phyloP scores from a whole-genome alignment of 2,888 invertebrate species.

The Ennomos fuscantarius region DNA sequence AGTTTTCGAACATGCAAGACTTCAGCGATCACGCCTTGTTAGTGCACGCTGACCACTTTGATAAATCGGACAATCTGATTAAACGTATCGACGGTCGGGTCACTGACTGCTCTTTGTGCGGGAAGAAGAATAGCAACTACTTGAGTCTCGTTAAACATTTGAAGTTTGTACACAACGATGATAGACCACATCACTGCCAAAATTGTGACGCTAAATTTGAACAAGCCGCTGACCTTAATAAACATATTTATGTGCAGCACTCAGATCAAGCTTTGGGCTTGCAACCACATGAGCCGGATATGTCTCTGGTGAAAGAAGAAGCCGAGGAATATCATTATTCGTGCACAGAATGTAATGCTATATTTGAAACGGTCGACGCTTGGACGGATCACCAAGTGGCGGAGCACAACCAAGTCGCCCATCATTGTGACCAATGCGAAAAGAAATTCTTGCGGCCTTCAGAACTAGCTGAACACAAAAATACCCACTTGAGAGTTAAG shows the following conservation, averaged over 20 bases:
- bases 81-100: conserved; percentile 78
- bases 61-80: conserved; percentile 68
- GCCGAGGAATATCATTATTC: conserved; percentile 84
- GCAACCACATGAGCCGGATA: conserved; percentile 63
- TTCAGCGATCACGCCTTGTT: conserved; percentile 80
- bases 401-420: conserved; percentile 81
- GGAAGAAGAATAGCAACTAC: conserved; percentile 83
- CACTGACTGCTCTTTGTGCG: conserved; percentile 83
- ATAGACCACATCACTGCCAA: conserved; percentile 83
- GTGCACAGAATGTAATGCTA: conserved; percentile 86
- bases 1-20: conserved; percentile 75
- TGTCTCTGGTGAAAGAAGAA: conserved; percentile 79
- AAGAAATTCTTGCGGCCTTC: conserved; percentile 85
- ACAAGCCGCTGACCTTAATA: conserved; percentile 82
- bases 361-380: conserved; percentile 83
- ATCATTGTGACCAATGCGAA: conserved; percentile 87
- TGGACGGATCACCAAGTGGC: conserved; percentile 86
- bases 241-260: conserved; percentile 85
- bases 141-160: conserved; percentile 85
- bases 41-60: conserved; percentile 74
- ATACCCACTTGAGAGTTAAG: conserved; percentile 87
- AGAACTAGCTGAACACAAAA: conserved; percentile 87
- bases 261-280: conserved; percentile 74
- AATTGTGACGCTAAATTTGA: conserved; percentile 85
- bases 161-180: conserved; percentile 77